Evolutionary conservation across 1,140 invertebrate species (phyloP), one percentile per base, ranked within the genome.

Genomic region (Muscidifurax raptorellus): DNA sequence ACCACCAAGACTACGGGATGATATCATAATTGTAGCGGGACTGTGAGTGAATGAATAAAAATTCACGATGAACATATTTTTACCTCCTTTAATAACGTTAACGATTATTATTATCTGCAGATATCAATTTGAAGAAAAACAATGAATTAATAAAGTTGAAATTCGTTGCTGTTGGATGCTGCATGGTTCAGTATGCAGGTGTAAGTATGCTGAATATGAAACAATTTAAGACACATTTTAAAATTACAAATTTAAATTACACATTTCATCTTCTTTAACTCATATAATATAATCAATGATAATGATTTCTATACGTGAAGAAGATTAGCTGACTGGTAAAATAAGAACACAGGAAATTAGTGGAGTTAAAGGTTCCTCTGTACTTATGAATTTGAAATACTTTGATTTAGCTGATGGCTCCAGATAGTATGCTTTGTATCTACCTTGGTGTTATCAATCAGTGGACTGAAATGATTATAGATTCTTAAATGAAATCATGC

Each of bases 101-200:
- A 80, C 25, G 9, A 18, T 22, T n/a, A n/a, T 80, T 80, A 69
- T 80, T n/a, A 9, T 67, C 30, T 6, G 32, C 66, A 32, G 78
- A 52, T 18, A 7, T 80, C 9, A 22, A 69, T 6, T 44, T 66
- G 79, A 40, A 27, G 47, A 44, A 40, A 4, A 36, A n/a, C n/a
- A n/a, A n/a, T n/a, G n/a, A n/a, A n/a, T n/a, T n/a, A n/a, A n/a
- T n/a, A n/a, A n/a, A n/a, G n/a, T n/a, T n/a, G n/a, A n/a, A n/a
- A n/a, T n/a, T n/a, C n/a, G n/a, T n/a, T n/a, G n/a, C n/a, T n/a
- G n/a, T n/a, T n/a, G n/a, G n/a, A n/a, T n/a, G n/a, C n/a, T n/a
- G n/a, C n/a, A n/a, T n/a, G n/a, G n/a, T n/a, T n/a, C n/a, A n/a
- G n/a, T n/a, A n/a, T n/a, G n/a, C n/a, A n/a, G n/a, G n/a, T n/a